Evolutionary conservation across 2,113 vertebrate species (phyloP).

Genomic region (Ictalurus punctatus): DNA sequence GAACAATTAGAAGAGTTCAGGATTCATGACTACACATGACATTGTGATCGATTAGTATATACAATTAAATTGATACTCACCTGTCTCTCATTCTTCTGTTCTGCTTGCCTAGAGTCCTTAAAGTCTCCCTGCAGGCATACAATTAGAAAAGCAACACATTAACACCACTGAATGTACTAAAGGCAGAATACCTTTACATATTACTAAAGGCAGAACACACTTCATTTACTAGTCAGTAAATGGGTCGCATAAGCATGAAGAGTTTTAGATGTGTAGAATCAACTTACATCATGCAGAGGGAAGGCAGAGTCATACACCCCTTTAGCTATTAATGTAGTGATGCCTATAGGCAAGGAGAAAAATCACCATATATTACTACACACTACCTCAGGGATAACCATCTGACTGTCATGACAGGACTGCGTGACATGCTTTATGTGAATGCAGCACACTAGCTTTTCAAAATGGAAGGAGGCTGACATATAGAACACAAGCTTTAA

Average conservation of each 20-base stretch:
- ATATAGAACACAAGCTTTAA: conserved; percentile 55
- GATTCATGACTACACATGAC: neutral
- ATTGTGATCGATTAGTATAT: neutral
- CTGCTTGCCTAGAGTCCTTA: conserved; percentile 57
- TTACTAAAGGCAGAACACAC: neutral
- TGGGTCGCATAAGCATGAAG: conserved; percentile 12
- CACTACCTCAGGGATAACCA: conserved; percentile 1
- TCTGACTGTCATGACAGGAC: conserved; percentile 35
- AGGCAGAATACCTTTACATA: neutral
- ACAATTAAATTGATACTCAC: conserved; percentile 51
- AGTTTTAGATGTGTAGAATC: conserved; percentile 3
- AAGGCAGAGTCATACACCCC: conserved; percentile 91
- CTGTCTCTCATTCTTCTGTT: conserved; percentile 75
- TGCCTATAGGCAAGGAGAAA: conserved; percentile 73
- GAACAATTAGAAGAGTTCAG: conserved; percentile 30
- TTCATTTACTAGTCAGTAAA: conserved; percentile 5
- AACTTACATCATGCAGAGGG: conserved; percentile 93
- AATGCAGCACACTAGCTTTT: conserved; percentile 26
- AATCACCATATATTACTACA: neutral
- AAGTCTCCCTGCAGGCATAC: conserved; percentile 70
- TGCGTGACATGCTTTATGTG: conserved; percentile 35
- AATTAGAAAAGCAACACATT: neutral
- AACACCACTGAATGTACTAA: neutral
- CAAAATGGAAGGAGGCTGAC: conserved; percentile 45
- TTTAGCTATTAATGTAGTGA: conserved; percentile 90